Evolutionary conservation across 1,140 invertebrate genomes (phyloP).

Genomic region (Lasioglossum baleicum): DNA sequence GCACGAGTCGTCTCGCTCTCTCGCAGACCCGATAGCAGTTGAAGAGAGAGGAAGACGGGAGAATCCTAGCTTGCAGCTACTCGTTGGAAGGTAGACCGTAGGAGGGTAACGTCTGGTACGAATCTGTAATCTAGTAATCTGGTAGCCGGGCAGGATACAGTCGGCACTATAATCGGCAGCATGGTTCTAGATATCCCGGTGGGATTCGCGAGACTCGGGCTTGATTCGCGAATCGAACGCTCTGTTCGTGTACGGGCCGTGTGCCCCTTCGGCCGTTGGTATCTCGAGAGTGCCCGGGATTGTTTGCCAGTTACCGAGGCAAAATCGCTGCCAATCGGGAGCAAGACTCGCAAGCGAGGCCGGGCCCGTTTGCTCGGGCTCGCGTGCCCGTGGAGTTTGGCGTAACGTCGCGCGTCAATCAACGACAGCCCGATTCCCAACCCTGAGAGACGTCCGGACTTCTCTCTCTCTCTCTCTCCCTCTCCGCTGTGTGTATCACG

Average conservation of each 20-base stretch:
- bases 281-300: conserved; percentile 18
- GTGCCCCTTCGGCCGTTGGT: conserved; percentile 4
- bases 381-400: conserved; percentile 74
- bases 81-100: conserved; percentile 8
- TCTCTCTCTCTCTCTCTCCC: not conserved
- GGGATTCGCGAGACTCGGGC: conserved; percentile 1
- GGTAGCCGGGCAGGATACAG: conserved; percentile 24
- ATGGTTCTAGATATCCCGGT: not conserved
- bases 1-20: too few relatives aligned
- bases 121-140: conserved; percentile 45
- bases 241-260: too few relatives aligned
- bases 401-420: conserved; percentile 76
- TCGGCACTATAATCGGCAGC: conserved; percentile 28
- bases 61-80: conserved; percentile 25
- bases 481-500: not conserved
- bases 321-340: conserved; percentile 56
- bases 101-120: not conserved
- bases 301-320: conserved; percentile 55
- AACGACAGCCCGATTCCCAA: conserved; percentile 54
- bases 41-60: not conserved
- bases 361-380: conserved; percentile 70
- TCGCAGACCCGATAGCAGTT: too few relatives aligned
- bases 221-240: too few relatives aligned
- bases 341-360: conserved; percentile 26
- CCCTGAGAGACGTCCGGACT: conserved; percentile 60